Base-by-base conservation (phyloP, 2,888 invertebrate species). In the Lacanobia wlatinum region DNA sequence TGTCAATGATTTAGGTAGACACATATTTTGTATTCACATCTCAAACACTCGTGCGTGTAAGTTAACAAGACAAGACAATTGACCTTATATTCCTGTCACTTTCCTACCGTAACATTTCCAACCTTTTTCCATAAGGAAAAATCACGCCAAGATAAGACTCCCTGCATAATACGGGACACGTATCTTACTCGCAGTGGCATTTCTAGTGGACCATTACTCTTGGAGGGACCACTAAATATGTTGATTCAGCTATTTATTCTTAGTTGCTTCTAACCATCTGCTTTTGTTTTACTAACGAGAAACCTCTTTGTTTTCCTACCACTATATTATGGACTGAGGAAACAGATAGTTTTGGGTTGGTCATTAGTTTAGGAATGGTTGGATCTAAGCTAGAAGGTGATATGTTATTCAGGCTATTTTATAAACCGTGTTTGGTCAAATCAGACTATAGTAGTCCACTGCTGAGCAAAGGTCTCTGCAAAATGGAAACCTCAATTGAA, bases 221-320 rank as follows among this genome's bases (percentile, higher is more conserved):
- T 70, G 46, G 67, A 21, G 14, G 61, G 18, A 62, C 66, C 68
- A 86, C 87, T 88, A 87, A 89, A 87, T 89, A 89, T 90, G 89
- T 87, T 88, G 88, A 90, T 90, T 88, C 71, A 73, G 74, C 87
- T 89, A 89, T 90, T 89, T 89, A 90, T 89, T 87, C 85, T 80
- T 83, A 80, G 79, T 80, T 68, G 78, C 77, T 70, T 66, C 78
- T 40, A 75, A 80, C 78, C 76, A 83, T 83, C 87, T 86, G 84
- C 84, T 82, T 86, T 85, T 87, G 89, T 88, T 85, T 83, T 68
- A 75, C 84, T 85, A 87, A 88, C 78, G 78, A 83, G 84, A 71
- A 70, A 50, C 48, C 62, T 69, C 64, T 69, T 79, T 55, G 76
- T 79, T 82, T 78, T 66, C 23, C 10, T 76, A 56, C 55, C 10